Conservation (phyloP, 2,797 vertebrate genomes). For the Halcyon smyrnensis region DNA sequence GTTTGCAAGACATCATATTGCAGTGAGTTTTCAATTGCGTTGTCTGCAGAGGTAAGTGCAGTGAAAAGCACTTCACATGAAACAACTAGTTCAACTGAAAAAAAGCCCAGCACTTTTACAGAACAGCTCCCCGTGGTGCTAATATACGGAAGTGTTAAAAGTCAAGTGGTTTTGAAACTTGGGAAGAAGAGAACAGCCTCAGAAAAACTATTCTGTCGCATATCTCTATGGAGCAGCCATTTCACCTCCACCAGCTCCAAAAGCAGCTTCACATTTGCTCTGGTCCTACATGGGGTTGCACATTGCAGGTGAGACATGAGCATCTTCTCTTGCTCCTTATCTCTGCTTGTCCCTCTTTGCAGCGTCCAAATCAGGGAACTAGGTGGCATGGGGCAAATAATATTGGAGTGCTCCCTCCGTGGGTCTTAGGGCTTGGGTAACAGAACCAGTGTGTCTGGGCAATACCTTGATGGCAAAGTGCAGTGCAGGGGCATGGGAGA, state of each 20-base stretch:
- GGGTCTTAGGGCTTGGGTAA: neutral
- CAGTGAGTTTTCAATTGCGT: neutral
- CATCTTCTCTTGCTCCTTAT: neutral
- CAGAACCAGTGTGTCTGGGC: rapidly evolving
- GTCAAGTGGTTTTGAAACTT: neutral
- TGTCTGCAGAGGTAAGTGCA: neutral
- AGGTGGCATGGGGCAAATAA: neutral
- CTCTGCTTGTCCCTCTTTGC: neutral
- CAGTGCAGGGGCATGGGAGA: neutral
- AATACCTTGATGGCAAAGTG: neutral
- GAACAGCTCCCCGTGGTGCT: neutral
- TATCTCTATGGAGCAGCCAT: neutral
- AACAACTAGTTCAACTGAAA: neutral
- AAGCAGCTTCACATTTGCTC: rapidly evolving
- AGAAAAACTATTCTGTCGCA: neutral
- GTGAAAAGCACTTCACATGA: neutral
- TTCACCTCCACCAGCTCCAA: neutral
- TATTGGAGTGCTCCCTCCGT: neutral
- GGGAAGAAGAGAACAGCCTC: neutral
- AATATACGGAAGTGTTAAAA: neutral
- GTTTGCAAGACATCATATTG: neutral
- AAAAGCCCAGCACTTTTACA: neutral
- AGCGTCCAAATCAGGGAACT: neutral
- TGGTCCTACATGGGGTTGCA: rapidly evolving
- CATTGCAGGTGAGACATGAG: rapidly evolving